Evolutionary conservation across 2,113 vertebrate species (phyloP).

Genomic region (Ceyx margarethae): DNA sequence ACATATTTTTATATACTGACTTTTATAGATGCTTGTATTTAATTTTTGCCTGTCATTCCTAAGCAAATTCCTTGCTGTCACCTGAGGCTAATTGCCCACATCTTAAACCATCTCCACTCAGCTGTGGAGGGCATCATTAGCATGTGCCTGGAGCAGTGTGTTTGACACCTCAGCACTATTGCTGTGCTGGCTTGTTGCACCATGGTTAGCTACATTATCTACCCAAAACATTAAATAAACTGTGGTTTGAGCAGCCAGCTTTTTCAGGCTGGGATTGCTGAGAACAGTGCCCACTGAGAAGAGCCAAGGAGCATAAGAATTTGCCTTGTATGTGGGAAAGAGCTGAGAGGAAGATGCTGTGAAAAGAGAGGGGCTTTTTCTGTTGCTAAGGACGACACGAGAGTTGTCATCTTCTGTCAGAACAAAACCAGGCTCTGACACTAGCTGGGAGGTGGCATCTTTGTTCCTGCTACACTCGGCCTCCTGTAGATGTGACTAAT

Average conservation of each 20-base stretch:
- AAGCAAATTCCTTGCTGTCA: neutral
- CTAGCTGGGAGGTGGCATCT: neutral
- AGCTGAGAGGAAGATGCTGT: neutral
- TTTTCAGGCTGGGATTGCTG: neutral
- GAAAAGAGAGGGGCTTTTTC: neutral
- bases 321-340: neutral
- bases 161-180: neutral
- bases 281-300: neutral
- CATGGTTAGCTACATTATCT: neutral
- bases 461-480: neutral
- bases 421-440: neutral
- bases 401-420: neutral
- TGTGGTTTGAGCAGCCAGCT: neutral
- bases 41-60: neutral
- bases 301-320: neutral
- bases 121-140: neutral
- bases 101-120: neutral
- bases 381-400: neutral
- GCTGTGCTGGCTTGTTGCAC: neutral
- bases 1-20: neutral
- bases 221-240: neutral
- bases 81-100: neutral
- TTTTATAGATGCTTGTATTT: neutral
- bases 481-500: neutral
- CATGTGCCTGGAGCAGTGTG: neutral